Evolutionary conservation across 2,113 vertebrate genomes (phyloP).

Genomic region (Albula goreensis): DNA sequence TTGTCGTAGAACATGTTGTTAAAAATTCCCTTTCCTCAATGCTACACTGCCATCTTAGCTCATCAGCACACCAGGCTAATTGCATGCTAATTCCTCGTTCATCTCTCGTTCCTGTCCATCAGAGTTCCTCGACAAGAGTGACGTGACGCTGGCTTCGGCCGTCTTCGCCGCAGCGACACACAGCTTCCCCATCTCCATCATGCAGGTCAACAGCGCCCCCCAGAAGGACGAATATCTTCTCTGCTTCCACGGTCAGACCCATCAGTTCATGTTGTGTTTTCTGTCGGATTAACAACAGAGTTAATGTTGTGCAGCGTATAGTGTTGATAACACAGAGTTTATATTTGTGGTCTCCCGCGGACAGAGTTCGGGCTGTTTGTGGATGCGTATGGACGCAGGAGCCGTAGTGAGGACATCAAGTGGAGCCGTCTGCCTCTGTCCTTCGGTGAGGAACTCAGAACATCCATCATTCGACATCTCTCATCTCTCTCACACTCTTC

Average conservation of each 20-base stretch:
- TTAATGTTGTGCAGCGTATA: not conserved
- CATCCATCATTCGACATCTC: too few relatives aligned
- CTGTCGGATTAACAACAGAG: not conserved
- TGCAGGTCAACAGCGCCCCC: slow-evolving; percentile 88
- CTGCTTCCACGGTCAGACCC: slow-evolving; percentile 90
- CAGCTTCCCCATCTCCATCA: slow-evolving; percentile 96
- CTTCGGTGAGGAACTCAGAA: slow-evolving; percentile 77
- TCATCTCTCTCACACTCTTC: too few relatives aligned
- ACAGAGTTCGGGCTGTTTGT: slow-evolving; percentile 97
- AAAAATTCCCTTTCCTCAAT: too few relatives aligned
- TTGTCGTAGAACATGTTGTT: too few relatives aligned
- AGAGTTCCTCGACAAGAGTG: slow-evolving; percentile 99
- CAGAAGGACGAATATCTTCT: slow-evolving; percentile 96
- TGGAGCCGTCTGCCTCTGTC: slow-evolving; percentile 96
- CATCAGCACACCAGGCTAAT: too few relatives aligned
- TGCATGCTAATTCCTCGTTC: too few relatives aligned
- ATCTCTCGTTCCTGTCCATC: slow-evolving; percentile 19
- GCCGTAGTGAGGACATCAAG: slow-evolving; percentile 92
- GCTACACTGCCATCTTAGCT: too few relatives aligned
- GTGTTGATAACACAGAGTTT: not conserved
- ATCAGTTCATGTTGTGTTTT: not conserved
- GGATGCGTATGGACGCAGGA: slow-evolving; percentile 92
- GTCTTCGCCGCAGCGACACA: slow-evolving; percentile 93
- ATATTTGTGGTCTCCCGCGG: not conserved
- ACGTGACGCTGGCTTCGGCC: slow-evolving; percentile 90